Base-by-base conservation (phyloP, 2,888 invertebrate genomes). In the Acronicta psi region DNA sequence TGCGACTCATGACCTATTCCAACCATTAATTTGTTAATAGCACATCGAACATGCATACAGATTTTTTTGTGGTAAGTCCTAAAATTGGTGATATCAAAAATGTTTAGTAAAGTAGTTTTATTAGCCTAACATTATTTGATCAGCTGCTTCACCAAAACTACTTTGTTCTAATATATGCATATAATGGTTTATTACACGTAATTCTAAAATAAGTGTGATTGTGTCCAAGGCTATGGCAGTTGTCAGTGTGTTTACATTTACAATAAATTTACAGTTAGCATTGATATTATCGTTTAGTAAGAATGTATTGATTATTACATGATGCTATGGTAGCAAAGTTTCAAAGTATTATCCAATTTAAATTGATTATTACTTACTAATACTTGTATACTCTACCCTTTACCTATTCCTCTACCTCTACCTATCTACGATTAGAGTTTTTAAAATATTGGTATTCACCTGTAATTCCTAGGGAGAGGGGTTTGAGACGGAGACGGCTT, bases 381-480 rank as follows among this genome's bases (percentile, higher is more conserved):
- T 8, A 25, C n/a, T n/a, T n/a, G n/a, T n/a, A n/a, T n/a, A n/a
- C n/a, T n/a, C n/a, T n/a, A n/a, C n/a, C n/a, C n/a, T n/a, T n/a
- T n/a, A n/a, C n/a, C n/a, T n/a, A n/a, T n/a, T n/a, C n/a, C n/a
- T n/a, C n/a, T n/a, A n/a, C n/a, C n/a, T n/a, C n/a, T n/a, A n/a
- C n/a, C n/a, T n/a, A n/a, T n/a, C n/a, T n/a, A n/a, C n/a, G n/a
- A n/a, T n/a, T n/a, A n/a, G n/a, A 2, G 9, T 29, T 11, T 29
- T 29, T 29, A 11, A 11, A 29, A 29, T 34, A n/a, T 29, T 40
- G 17, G 14, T 0, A 23, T 13, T 46, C 13, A 75, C 95, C 92
- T 95, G 81, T 89, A 95, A 90, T 90, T 95, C 86, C 90, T 94
- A 85, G 94, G 93, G 83, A 83, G 95, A 77, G 90, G 95, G 86